Base-by-base conservation (phyloP, 64 coral and sea anemone species). In the Trachythela sp. region DNA sequence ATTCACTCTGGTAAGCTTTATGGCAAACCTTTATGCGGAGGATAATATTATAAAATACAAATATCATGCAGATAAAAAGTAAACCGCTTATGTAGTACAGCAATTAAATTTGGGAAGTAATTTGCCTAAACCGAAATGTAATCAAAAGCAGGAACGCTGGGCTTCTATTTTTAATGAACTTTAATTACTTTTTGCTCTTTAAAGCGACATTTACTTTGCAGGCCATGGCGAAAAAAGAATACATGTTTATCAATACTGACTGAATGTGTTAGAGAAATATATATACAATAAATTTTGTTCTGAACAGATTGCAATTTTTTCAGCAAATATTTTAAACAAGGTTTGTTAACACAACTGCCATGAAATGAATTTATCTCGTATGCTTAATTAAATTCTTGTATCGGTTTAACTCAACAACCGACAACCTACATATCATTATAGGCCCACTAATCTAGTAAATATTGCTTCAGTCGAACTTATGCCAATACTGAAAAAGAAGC, bases 321-420 rank as follows among this genome's bases (percentile, higher is more conserved):
- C 75, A 17, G 32, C 13, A 80, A 39, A 80, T 80, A 80, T 80
- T 35, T 34, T 7, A 13, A 35, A 68, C 20, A 68, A 68, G 20
- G 3, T 68, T 80, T 80, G 75, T 80, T 80, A 80, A 80, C 30
- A 35, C 75, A 80, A 80, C 26, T 80, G 75, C 27, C 37, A 37
- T 35, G 24, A 80, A 80, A 13, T 4, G 4, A 80, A 80, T 80
- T 36, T 80, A 2, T 35, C 32, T 80, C 37, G 37, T 35, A 35
- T 18, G 15, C 26, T 80, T 80, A 80, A 80, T 34, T 80, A 80
- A 34, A 36, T 80, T 36, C 75, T 36, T 80, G 75, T 80, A 80
- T 80, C 75, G 10, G 31, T 80, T 80, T 80, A 38, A 68, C 30
- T n/a, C 20, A 31, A 68, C 20, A 68, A 80, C 37, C 75, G 37